Conservation (phyloP, 2,797 vertebrate species). For the Sebastes hopkinsi region DNA sequence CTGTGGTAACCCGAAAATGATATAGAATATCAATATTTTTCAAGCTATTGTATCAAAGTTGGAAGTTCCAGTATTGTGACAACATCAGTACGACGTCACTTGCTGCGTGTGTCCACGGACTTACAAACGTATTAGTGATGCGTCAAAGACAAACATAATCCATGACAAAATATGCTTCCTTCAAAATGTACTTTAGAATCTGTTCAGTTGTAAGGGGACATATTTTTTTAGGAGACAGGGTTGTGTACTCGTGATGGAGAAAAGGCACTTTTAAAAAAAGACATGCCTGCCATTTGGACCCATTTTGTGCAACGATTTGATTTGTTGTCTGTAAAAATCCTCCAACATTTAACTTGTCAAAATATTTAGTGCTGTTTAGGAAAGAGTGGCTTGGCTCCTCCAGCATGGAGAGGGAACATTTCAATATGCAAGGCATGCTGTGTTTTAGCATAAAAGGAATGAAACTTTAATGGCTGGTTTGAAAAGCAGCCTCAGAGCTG, state of each 20-base stretch:
- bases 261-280: not conserved
- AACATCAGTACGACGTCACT: no score
- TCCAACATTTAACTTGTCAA: constrained; percentile 40
- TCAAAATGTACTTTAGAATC: no score
- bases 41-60: no score
- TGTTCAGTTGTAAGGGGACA: no score
- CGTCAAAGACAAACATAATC: no score
- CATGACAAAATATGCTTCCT: no score
- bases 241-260: not conserved
- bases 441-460: constrained; percentile 57
- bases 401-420: not conserved
- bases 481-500: constrained; percentile 42
- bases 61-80: no score
- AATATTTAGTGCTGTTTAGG: constrained; percentile 38
- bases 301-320: constrained; percentile 20
- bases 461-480: constrained; percentile 66
- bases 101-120: no score
- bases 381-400: constrained; percentile 25
- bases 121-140: no score
- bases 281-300: not conserved
- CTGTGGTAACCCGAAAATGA: no score
- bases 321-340: constrained; percentile 35
- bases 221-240: no score
- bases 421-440: constrained; percentile 53
- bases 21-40: no score